Percentiles rank a stretch among this genome's conserved stretches.
These are phyloP conservation scores for Trachelus tabidus DNA, from an alignment of 2,888 invertebrate species.

Conservation along the genomic window DNA sequence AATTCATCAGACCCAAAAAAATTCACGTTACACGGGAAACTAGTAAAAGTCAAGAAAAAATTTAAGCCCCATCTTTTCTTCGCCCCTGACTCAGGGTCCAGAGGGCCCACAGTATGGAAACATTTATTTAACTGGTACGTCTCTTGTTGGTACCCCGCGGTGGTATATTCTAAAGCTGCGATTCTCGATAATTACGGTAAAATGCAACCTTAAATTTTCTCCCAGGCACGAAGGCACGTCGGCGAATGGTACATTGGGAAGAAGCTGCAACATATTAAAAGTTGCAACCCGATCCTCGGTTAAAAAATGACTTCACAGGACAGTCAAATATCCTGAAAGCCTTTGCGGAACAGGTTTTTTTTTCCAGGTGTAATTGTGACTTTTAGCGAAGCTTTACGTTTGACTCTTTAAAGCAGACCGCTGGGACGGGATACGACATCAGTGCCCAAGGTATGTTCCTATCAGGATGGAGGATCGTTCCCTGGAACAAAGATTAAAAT, in stretches of 20 bases:
- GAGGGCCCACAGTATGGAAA: conserved; percentile 36
- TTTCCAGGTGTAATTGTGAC: background rate
- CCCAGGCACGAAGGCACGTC: conserved; percentile 30
- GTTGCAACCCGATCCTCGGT: conserved; percentile 21
- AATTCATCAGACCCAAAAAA: too few relatives aligned
- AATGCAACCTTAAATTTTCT: conserved; percentile 49
- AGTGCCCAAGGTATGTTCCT: background rate
- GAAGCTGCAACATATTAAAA: conserved; percentile 32
- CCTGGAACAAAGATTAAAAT: background rate
- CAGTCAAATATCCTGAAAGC: background rate
- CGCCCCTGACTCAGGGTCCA: conserved; percentile 20
- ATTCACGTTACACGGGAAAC: too few relatives aligned
- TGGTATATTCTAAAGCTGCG: conserved; percentile 45
- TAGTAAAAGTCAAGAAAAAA: too few relatives aligned
- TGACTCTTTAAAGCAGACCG: background rate
- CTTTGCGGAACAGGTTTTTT: background rate
- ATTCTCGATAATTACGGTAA: conserved; percentile 51
- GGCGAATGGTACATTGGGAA: conserved; percentile 32
- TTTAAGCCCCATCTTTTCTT: too few relatives aligned
- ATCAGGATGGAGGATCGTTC: background rate
- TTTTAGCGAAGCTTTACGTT: conserved; percentile 1
- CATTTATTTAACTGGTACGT: conserved; percentile 55
- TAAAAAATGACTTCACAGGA: conserved; percentile 29
- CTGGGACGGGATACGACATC: background rate
- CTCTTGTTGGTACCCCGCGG: conserved; percentile 50